Conservation (phyloP, 2,113 vertebrate species). For the Xiphias gladius region DNA sequence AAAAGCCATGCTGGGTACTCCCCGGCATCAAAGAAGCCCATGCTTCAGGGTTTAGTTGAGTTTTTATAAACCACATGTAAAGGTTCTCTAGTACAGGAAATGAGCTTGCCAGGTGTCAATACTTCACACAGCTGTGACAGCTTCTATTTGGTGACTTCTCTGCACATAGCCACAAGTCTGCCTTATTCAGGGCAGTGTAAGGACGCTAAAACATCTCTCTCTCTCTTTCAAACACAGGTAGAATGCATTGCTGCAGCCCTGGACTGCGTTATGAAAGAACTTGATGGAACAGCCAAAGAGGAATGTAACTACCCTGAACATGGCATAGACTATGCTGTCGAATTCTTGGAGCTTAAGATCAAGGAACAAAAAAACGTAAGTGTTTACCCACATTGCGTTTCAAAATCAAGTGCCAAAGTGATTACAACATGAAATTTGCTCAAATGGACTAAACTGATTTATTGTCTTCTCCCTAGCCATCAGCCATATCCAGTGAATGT, state of each 20-base stretch:
- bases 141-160: constrained; percentile 26
- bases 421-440: not conserved
- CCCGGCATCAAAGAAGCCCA: constrained; percentile 41
- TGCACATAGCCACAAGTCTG: constrained; percentile 37
- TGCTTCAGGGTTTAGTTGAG: constrained; percentile 43
- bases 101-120: constrained; percentile 58
- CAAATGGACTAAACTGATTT: not conserved
- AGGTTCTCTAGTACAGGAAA: constrained; percentile 78
- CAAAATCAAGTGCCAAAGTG: not conserved
- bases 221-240: constrained; percentile 35
- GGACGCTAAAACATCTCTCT: constrained; percentile 31
- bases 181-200: constrained; percentile 19
- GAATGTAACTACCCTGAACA: fast-evolving
- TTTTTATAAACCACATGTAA: constrained; percentile 71
- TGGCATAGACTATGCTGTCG: fast-evolving
- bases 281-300: fast-evolving
- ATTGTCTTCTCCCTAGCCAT: constrained; percentile 5
- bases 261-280: constrained; percentile 67
- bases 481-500: not conserved
- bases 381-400: not conserved
- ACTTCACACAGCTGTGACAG: constrained; percentile 46
- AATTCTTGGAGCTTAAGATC: fast-evolving
- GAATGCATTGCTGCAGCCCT: constrained; percentile 60
- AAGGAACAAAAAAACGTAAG: not conserved
- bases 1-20: constrained; percentile 25